These are phyloP conservation scores for Scaptodrosophila latifasciaeformis DNA, from an alignment of 2,888 invertebrate species.

Conservation along the genomic window DNA sequence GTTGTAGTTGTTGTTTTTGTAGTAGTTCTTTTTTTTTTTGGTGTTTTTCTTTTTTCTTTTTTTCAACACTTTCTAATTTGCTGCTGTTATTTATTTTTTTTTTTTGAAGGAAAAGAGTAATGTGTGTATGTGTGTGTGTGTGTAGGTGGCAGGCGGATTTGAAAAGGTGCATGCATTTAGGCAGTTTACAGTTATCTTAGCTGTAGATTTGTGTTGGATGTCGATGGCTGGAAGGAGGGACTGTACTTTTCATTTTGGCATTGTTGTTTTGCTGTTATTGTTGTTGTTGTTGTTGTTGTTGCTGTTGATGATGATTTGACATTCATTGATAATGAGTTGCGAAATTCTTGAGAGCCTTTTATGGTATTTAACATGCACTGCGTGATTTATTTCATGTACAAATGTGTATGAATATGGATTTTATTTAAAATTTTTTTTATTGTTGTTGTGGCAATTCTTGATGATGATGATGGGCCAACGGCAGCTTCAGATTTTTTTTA, in stretches of 20 bases:
- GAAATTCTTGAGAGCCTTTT: no score
- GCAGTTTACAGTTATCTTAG: not conserved
- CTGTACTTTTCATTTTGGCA: no score
- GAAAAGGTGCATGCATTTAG: not conserved
- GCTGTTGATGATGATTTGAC: slow-evolving; percentile 15
- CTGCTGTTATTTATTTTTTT: slow-evolving; percentile 42
- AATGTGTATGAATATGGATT: no score
- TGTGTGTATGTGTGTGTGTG: slow-evolving; percentile 22
- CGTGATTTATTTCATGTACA: no score
- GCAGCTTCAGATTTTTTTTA: no score
- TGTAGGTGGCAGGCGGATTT: not conserved
- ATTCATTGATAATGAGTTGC: not conserved
- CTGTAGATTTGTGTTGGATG: slow-evolving; percentile 19
- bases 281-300: slow-evolving; percentile 19
- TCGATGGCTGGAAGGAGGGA: slow-evolving; percentile 27
- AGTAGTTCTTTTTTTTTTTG: slow-evolving; percentile 39
- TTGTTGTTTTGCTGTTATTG: slow-evolving; percentile 34
- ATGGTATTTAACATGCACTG: no score
- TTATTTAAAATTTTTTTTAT: no score
- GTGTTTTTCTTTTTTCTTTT: slow-evolving; percentile 25
- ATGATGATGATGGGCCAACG: slow-evolving; percentile 27
- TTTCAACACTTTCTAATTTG: slow-evolving; percentile 53
- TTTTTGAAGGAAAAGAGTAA: slow-evolving; percentile 10
- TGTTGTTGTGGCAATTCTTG: slow-evolving; percentile 27
- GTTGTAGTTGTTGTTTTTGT: slow-evolving; percentile 32